A percentile compares a stretch with the other conserved stretches of the same genome.
These are phyloP conservation scores for Clivina fossor DNA, from an alignment of 2,888 invertebrate species.

Conservation along the genomic window DNA sequence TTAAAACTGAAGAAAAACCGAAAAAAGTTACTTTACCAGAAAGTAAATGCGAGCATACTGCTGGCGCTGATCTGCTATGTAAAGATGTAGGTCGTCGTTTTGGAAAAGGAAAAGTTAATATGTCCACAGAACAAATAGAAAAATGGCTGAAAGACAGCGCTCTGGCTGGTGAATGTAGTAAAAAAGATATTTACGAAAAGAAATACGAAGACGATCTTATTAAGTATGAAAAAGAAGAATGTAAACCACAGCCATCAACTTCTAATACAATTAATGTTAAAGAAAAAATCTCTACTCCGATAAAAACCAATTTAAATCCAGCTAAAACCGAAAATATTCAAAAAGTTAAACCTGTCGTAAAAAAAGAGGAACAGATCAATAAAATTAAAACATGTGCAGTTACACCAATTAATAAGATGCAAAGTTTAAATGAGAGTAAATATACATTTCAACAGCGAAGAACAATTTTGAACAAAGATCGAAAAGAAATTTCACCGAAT, in stretches of 20 bases:
- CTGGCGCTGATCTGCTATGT: slow-evolving; percentile 40
- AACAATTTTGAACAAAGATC: slow-evolving; percentile 61
- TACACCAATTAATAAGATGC: slow-evolving; percentile 40
- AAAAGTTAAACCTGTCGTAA: slow-evolving; percentile 36
- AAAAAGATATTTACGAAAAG: slow-evolving; percentile 43
- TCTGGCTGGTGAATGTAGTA: slow-evolving; percentile 48
- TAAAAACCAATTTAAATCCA: slow-evolving; percentile 19
- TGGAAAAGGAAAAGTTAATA: slow-evolving; percentile 65
- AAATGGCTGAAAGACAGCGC: slow-evolving; percentile 60
- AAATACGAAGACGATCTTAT: slow-evolving; percentile 49
- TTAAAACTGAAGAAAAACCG: slow-evolving; percentile 46
- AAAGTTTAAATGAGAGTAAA: slow-evolving; percentile 17
- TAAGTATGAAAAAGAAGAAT: slow-evolving; percentile 48
- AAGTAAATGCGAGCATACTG: slow-evolving; percentile 50
- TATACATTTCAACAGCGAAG: slow-evolving; percentile 52
- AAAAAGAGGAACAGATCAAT: slow-evolving; percentile 12
- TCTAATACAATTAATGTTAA: neutral
- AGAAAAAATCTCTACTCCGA: neutral
- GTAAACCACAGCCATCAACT: slow-evolving; percentile 5
- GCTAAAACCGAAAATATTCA: slow-evolving; percentile 22
- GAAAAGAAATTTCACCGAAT: slow-evolving; percentile 52
- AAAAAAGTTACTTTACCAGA: slow-evolving; percentile 48
- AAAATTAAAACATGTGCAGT: slow-evolving; percentile 37
- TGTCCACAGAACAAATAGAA: slow-evolving; percentile 70
- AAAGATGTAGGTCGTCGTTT: slow-evolving; percentile 52